Evolutionary conservation across 2,797 vertebrate genomes (phyloP).

Genomic region (Phoxinus dragarum): DNA sequence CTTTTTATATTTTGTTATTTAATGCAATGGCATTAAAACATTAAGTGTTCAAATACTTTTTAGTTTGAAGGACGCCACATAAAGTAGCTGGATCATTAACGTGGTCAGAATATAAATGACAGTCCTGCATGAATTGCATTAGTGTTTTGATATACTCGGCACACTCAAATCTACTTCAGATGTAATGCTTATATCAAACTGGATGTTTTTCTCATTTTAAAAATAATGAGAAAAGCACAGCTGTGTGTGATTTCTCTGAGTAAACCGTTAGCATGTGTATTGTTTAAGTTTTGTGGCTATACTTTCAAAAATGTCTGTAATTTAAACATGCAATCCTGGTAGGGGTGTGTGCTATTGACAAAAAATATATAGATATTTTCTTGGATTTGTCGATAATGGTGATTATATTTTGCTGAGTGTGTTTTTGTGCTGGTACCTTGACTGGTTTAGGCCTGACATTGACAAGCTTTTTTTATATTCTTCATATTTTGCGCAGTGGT

Average conservation of each 20-base stretch:
- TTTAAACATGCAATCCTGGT: not conserved
- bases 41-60: not conserved
- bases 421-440: not conserved
- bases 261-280: not conserved
- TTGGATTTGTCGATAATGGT: not conserved
- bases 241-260: not conserved
- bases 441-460: not conserved
- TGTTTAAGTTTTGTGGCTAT: not conserved
- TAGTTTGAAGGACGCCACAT: not conserved
- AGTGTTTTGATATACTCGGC: constrained; percentile 11
- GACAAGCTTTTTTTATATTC: not conserved
- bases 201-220: not conserved
- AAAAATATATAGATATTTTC: not conserved
- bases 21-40: not conserved
- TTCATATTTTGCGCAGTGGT: not conserved
- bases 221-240: constrained; percentile 18
- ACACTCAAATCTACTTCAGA: not conserved
- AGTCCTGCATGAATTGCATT: not conserved
- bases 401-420: not conserved
- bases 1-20: not conserved
- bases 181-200: not conserved
- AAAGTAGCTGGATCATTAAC: not conserved
- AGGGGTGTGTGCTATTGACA: not conserved
- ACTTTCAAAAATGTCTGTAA: not conserved
- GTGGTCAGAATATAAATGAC: not conserved